Conservation (phyloP, 2,113 vertebrate genomes). For the Monarcha castaneiventris region DNA sequence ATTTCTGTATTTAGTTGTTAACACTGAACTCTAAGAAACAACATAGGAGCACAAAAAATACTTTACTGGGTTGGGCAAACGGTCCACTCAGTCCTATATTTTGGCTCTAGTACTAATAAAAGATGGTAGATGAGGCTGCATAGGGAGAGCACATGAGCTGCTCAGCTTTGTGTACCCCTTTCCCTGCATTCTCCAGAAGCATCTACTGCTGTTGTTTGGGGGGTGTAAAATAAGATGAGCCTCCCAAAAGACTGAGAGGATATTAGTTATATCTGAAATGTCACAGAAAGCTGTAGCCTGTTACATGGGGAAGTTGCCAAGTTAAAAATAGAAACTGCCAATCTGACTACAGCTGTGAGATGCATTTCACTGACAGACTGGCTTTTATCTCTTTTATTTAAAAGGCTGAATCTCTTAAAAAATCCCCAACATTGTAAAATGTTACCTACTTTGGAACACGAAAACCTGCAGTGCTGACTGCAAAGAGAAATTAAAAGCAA, state of each 20-base stretch:
- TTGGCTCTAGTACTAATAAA: not conserved
- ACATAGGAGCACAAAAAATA: not conserved
- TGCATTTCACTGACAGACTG: constrained; percentile 34
- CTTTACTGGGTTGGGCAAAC: fast-evolving
- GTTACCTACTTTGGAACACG: not conserved
- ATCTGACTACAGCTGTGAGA: constrained; percentile 41
- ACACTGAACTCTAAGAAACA: not conserved
- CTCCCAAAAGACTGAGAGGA: not conserved
- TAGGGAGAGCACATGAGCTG: not conserved
- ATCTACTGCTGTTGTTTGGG: not conserved
- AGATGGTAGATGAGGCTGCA: not conserved
- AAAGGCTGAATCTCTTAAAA: not conserved
- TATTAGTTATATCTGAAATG: constrained; percentile 46
- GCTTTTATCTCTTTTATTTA: constrained; percentile 48
- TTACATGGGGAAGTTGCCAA: constrained; percentile 43
- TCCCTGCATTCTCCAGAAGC: not conserved
- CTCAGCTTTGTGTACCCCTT: not conserved
- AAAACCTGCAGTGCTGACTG: not conserved
- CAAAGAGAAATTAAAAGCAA: constrained; percentile 1
- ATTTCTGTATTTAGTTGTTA: not conserved
- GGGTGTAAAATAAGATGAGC: not conserved
- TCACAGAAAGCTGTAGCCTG: constrained; percentile 46
- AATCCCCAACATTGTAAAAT: not conserved
- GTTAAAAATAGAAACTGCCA: constrained; percentile 65
- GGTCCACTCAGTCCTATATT: not conserved